phyloP scores from a whole-genome alignment of 2,113 vertebrate species.

The Crotalus helleri region DNA sequence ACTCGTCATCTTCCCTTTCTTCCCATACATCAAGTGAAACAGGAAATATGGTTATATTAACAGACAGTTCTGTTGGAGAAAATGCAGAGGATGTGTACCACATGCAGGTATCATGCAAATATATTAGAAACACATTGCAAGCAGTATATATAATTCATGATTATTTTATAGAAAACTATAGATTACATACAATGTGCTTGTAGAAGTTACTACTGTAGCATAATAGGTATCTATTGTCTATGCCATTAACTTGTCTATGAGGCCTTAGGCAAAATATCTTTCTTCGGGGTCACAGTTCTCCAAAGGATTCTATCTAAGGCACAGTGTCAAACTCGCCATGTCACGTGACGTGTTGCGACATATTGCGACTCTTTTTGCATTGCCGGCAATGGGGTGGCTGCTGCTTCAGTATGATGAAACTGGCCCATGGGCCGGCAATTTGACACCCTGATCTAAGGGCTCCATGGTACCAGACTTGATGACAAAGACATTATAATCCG shows the following conservation, averaged over 20 bases:
- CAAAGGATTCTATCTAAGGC: background rate
- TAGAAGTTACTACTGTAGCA: background rate
- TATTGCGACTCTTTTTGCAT: too few relatives aligned
- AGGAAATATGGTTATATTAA: constrained; percentile 86
- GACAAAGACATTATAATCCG: background rate
- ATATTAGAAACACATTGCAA: fast-evolving
- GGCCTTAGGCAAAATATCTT: background rate
- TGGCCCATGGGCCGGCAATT: too few relatives aligned
- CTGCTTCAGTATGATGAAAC: too few relatives aligned
- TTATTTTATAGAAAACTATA: background rate
- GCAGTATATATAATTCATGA: fast-evolving
- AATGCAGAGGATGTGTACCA: constrained; percentile 84
- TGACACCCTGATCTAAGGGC: background rate
- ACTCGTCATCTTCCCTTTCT: constrained; percentile 93
- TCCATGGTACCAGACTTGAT: background rate
- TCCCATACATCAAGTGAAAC: constrained; percentile 93
- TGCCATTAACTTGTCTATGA: background rate
- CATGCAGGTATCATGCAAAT: constrained; percentile 82
- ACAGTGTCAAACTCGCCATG: too few relatives aligned
- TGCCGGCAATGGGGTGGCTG: too few relatives aligned
- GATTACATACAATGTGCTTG: background rate
- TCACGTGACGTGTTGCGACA: too few relatives aligned
- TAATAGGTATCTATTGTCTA: background rate
- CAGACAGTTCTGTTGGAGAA: constrained; percentile 85
- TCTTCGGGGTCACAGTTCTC: too few relatives aligned